These are phyloP conservation scores for Boloria selene DNA, from an alignment of 2,888 invertebrate species.

Conservation along the genomic window DNA sequence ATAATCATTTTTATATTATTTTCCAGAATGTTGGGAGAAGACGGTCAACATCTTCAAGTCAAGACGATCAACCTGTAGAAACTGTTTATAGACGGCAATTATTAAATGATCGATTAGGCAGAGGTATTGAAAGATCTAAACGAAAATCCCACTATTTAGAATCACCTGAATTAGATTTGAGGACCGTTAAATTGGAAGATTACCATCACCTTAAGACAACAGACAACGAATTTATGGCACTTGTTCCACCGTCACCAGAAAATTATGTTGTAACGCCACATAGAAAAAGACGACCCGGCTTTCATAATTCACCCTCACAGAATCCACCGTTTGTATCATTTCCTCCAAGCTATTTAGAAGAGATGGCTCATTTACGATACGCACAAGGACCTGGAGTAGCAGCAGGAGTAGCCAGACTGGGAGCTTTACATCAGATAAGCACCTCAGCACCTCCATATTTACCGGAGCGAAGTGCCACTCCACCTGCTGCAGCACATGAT, in stretches of 20 bases:
- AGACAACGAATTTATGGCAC: constrained; percentile 86
- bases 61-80: constrained; percentile 78
- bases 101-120: constrained; percentile 83
- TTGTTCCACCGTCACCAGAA: constrained; percentile 88
- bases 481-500: constrained; percentile 82
- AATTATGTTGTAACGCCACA: constrained; percentile 94
- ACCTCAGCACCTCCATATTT: constrained; percentile 88
- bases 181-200: constrained; percentile 85
- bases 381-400: constrained; percentile 83
- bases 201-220: constrained; percentile 85
- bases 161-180: constrained; percentile 86
- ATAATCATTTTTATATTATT: constrained; percentile 19
- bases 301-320: constrained; percentile 93
- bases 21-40: constrained; percentile 75
- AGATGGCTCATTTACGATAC: constrained; percentile 84
- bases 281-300: constrained; percentile 92
- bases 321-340: constrained; percentile 94
- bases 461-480: constrained; percentile 84
- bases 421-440: constrained; percentile 84
- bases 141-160: constrained; percentile 85
- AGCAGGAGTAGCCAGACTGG: constrained; percentile 79
- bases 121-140: constrained; percentile 84
- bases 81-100: constrained; percentile 83
- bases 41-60: constrained; percentile 78
- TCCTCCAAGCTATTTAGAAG: constrained; percentile 88